Evolutionary conservation across 2,113 vertebrate species (phyloP).

Genomic region (Ceratotherium simum): DNA sequence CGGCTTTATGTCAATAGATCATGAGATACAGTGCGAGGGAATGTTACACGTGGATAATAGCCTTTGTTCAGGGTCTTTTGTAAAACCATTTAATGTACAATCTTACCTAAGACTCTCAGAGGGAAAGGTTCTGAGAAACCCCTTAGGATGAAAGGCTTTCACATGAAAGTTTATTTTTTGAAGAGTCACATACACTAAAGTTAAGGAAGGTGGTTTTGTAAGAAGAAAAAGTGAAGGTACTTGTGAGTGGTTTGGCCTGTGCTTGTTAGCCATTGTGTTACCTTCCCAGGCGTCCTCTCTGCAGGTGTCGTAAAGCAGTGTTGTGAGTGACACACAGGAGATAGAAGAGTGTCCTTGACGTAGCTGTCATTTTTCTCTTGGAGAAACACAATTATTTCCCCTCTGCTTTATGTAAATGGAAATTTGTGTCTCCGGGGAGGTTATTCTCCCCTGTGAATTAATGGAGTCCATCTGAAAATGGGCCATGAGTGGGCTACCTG

Average conservation of each 20-base stretch:
- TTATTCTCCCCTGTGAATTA: slow-evolving; percentile 20
- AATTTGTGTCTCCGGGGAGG: background rate
- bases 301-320: background rate
- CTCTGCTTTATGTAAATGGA: background rate
- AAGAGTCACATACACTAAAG: background rate
- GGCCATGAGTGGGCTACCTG: background rate
- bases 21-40: slow-evolving; percentile 11
- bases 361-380: slow-evolving; percentile 5
- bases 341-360: background rate
- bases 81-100: slow-evolving; percentile 35
- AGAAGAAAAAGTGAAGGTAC: background rate
- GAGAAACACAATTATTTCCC: slow-evolving; percentile 20
- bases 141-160: background rate
- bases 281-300: background rate
- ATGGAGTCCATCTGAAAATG: slow-evolving; percentile 44
- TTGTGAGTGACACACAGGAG: background rate
- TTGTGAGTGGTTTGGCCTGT: background rate
- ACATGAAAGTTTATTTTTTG: background rate
- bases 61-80: slow-evolving; percentile 42
- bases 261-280: background rate
- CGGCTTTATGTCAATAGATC: slow-evolving; percentile 67
- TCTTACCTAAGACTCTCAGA: slow-evolving; percentile 33
- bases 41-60: slow-evolving; percentile 33
- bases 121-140: slow-evolving; percentile 45
- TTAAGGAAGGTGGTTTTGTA: background rate